These are phyloP conservation scores for Lagocephalus sceleratus DNA, from an alignment of 2,797 vertebrate species.

Conservation along the genomic window DNA sequence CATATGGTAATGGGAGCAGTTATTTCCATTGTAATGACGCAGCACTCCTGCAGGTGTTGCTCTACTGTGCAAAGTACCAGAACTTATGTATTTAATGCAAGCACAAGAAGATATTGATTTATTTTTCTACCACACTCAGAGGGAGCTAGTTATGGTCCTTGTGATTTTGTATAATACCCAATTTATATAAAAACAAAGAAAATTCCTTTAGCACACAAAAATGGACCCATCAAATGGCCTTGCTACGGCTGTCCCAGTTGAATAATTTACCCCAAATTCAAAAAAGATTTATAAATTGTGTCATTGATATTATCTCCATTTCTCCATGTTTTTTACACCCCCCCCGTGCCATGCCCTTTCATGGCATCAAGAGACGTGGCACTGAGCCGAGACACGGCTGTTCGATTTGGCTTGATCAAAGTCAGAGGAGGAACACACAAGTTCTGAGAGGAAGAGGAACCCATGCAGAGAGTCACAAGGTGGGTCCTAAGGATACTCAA, in stretches of 20 bases:
- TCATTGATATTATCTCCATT: no score
- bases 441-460: slow-evolving; percentile 6
- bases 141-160: no score
- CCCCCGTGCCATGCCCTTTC: slow-evolving; percentile 39
- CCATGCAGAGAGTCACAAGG: slow-evolving; percentile 18
- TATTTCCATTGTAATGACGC: no score
- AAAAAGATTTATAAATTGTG: background rate
- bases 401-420: slow-evolving; percentile 16
- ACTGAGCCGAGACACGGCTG: slow-evolving; percentile 36
- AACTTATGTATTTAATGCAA: no score
- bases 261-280: background rate
- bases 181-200: background rate
- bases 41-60: no score
- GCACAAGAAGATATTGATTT: background rate
- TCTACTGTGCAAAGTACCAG: no score
- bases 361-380: slow-evolving; percentile 29
- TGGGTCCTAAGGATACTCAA: slow-evolving; percentile 16
- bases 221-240: background rate
- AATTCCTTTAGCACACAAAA: background rate
- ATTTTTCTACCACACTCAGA: background rate
- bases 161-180: background rate
- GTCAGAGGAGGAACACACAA: slow-evolving; percentile 14
- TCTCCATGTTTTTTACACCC: slow-evolving; percentile 25
- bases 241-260: background rate
- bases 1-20: no score